A percentile compares a stretch with the other conserved stretches of the same genome.
phyloP scores from a whole-genome alignment of 30 jellyfish, hydroid and myxozoan genomes.

The Aurelia coerulea region DNA sequence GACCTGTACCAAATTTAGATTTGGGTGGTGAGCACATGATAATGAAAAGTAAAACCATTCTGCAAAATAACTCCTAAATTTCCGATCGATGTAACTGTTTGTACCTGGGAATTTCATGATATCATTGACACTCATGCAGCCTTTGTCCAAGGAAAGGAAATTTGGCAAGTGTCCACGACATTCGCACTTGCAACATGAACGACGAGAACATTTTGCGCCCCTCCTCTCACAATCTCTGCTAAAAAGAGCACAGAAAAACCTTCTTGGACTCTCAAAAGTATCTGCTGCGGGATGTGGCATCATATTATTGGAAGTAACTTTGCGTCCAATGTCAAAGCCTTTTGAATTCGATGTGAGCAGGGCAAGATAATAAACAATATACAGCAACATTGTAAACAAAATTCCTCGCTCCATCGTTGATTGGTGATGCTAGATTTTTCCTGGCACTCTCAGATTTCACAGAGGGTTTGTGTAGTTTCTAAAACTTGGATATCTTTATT shows the following conservation, averaged over 20 bases:
- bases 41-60: no score
- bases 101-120: conserved; percentile 1
- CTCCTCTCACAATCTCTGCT: neutral
- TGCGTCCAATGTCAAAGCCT: conserved; percentile 10
- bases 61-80: no score
- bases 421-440: no score
- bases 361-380: neutral
- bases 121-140: conserved; percentile 10
- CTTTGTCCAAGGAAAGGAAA: conserved; percentile 19
- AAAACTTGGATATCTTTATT: no score
- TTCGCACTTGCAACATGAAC: conserved; percentile 36
- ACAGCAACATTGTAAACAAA: no score
- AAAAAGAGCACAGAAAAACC: neutral
- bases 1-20: no score
- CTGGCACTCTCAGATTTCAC: no score
- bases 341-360: neutral
- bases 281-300: conserved; percentile 49
- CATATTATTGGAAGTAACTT: neutral
- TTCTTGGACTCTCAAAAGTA: conserved; percentile 1
- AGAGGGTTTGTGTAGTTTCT: no score
- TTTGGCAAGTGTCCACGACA: conserved; percentile 51
- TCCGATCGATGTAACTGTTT: no score
- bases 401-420: no score
- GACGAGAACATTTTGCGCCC: conserved; percentile 35
- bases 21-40: no score